Base-by-base conservation (phyloP, 2,113 vertebrate species). In the Actinemys pallida region DNA sequence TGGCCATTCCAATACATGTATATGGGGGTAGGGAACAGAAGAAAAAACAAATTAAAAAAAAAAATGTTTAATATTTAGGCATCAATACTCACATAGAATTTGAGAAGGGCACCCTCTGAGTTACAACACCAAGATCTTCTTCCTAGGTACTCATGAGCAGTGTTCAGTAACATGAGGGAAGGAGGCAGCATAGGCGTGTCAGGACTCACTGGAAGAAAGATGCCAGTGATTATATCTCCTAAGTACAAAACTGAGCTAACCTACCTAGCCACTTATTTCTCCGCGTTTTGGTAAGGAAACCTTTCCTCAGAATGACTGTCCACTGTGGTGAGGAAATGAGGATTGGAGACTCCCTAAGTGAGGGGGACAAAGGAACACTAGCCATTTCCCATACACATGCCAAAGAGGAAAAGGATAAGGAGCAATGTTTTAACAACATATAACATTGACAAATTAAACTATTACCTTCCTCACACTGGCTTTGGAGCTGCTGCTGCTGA, bases 131-230 rank as follows among this genome's bases (percentile, higher is more conserved):
- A 98, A 83, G 99, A 99, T 69, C 99, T 98, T 53, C 99, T 98
- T 56, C 99, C 99, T 92, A 99, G 98, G 95, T 99, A 99, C 93
- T 99, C 99, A 8, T 99, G 99, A 14, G 99, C 99, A 2, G 99
- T 99, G 97, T 99, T 99, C 90, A 99, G 98, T 82, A 99, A 98
- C 99, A 99, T 99, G 78, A 99, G 98, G 1, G 99, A 99, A 50
- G 99, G 99, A 3, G 99, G 99, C 90, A 99, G 98, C 99, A 99
- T 97, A 35, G 99, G 98, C 0, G 98, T 98, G 89, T 99, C 99
- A 0, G 97, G 95, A 84, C 95, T 96, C 87, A 56, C 98, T 98
- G 90, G n/a, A 98, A 86, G 82, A 92, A 81, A 57, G 19, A 85
- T 87, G 59, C 47, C 62, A 31, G 52, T 50, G 92, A 93, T 50